Percentiles rank a stretch among this genome's conserved stretches.
Evolutionary conservation across 2,888 invertebrate genomes (phyloP).

Genomic region (Fragum whitleyi): DNA sequence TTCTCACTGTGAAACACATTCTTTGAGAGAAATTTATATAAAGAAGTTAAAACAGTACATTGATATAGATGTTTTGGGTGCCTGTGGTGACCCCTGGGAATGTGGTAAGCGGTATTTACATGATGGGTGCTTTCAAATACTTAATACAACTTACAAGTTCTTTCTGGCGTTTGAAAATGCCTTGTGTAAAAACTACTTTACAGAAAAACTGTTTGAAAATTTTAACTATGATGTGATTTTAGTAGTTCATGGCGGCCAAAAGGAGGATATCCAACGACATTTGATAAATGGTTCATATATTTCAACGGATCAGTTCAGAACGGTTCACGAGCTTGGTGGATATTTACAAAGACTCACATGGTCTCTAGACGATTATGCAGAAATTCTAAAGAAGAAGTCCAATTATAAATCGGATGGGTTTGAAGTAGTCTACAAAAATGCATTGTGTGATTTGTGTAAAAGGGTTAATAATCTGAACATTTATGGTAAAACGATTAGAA

Average conservation of each 20-base stretch:
- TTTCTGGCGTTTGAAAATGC: slow-evolving; percentile 59
- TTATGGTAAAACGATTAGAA: slow-evolving; percentile 37
- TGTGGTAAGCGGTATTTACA: slow-evolving; percentile 44
- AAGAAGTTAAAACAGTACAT: slow-evolving; percentile 41
- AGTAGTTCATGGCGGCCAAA: slow-evolving; percentile 43
- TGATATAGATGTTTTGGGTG: slow-evolving; percentile 42
- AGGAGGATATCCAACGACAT: slow-evolving; percentile 8
- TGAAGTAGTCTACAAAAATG: slow-evolving; percentile 22
- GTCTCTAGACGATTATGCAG: slow-evolving; percentile 36
- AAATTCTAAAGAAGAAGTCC: slow-evolving; percentile 37
- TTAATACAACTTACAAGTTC: slow-evolving; percentile 49
- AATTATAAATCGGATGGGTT: slow-evolving; percentile 45
- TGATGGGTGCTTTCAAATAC: slow-evolving; percentile 44
- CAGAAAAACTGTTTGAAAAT: slow-evolving; percentile 57
- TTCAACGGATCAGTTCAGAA: slow-evolving; percentile 43
- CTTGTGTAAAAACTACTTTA: slow-evolving; percentile 52
- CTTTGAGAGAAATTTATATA: slow-evolving; percentile 43
- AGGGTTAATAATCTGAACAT: slow-evolving; percentile 29
- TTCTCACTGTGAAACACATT: slow-evolving; percentile 44
- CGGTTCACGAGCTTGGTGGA: slow-evolving; percentile 34
- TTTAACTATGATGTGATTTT: slow-evolving; percentile 51
- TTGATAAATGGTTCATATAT: slow-evolving; percentile 42
- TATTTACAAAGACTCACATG: slow-evolving; percentile 38
- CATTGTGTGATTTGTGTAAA: slow-evolving; percentile 35
- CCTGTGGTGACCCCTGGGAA: slow-evolving; percentile 42